phyloP scores from a whole-genome alignment of 2,797 vertebrate genomes.

The Podarcis siculus region DNA sequence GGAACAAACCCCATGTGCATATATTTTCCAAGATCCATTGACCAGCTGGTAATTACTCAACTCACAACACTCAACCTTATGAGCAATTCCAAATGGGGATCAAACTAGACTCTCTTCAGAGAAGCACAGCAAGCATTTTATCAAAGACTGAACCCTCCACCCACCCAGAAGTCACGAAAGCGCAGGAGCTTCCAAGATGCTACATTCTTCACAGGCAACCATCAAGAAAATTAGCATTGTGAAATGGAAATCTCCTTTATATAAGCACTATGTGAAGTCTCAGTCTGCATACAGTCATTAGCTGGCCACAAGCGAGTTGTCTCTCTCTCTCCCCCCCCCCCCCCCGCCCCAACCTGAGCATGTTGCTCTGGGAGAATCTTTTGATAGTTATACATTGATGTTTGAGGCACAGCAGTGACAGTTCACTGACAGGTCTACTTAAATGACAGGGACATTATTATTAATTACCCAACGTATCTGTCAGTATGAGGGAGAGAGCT shows the following conservation, averaged over 20 bases:
- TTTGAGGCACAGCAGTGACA: slow-evolving; percentile 25
- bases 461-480: slow-evolving; percentile 20
- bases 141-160: neutral
- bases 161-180: neutral
- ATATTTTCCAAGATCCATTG: slow-evolving; percentile 30
- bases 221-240: slow-evolving; percentile 66
- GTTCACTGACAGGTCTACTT: slow-evolving; percentile 43
- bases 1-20: slow-evolving; percentile 41
- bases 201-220: slow-evolving; percentile 44
- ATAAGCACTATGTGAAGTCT: slow-evolving; percentile 63
- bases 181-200: neutral
- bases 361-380: slow-evolving; percentile 36
- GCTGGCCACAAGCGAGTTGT: slow-evolving; percentile 42
- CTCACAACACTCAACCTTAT: slow-evolving; percentile 25
- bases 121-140: neutral
- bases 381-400: neutral
- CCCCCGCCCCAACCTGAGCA: accelerated
- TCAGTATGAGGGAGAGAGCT: neutral
- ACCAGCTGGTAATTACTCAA: slow-evolving; percentile 43
- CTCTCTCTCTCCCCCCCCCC: accelerated
- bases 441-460: neutral
- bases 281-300: slow-evolving; percentile 67
- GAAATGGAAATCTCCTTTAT: slow-evolving; percentile 69
- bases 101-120: neutral
- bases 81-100: neutral